Conservation (phyloP, 2,888 invertebrate genomes). For the Megalurothrips usitatus region DNA sequence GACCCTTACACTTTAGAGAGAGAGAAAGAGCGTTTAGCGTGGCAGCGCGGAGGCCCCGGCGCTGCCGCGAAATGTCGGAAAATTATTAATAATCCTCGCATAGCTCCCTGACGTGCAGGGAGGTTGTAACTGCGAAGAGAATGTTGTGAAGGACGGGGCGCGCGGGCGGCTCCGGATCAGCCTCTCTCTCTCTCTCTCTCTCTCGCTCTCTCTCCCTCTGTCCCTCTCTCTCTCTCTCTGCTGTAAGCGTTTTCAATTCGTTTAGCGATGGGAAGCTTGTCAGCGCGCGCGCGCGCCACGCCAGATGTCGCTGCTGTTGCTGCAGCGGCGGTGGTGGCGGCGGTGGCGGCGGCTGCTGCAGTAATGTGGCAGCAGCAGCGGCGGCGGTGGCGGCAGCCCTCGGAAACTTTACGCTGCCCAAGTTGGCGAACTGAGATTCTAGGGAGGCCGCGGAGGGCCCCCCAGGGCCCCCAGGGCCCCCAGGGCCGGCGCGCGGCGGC, state of each 20-base stretch:
- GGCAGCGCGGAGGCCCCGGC: too few species aligned
- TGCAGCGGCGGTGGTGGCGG: conserved; percentile 30
- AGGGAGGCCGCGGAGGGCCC: too few species aligned
- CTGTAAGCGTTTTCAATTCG: not conserved
- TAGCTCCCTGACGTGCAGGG: too few species aligned
- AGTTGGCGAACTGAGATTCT: too few species aligned
- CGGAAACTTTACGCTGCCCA: not conserved
- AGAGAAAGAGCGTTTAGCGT: too few species aligned
- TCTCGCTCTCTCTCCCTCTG: conserved; percentile 25
- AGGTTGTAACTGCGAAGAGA: too few species aligned
- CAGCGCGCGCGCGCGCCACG: not conserved
- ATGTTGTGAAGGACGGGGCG: too few species aligned
- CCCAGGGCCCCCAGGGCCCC: too few species aligned
- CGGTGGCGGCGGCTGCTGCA: conserved; percentile 32
- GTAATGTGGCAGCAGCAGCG: conserved; percentile 32
- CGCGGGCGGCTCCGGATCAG: conserved; percentile 26
- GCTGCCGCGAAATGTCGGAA: too few species aligned
- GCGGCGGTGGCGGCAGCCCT: conserved; percentile 18
- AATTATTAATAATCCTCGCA: too few species aligned
- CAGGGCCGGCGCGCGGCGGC: too few species aligned
- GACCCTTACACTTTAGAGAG: too few species aligned
- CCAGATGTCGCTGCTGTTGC: not conserved
- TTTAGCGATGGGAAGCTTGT: not conserved
- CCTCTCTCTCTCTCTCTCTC: conserved; percentile 21
- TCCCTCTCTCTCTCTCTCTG: conserved; percentile 26